A percentile compares a stretch with the other conserved stretches of the same genome.
Evolutionary conservation across 2,113 vertebrate species (phyloP).

Genomic region (Tenebrosternarchus preto): DNA sequence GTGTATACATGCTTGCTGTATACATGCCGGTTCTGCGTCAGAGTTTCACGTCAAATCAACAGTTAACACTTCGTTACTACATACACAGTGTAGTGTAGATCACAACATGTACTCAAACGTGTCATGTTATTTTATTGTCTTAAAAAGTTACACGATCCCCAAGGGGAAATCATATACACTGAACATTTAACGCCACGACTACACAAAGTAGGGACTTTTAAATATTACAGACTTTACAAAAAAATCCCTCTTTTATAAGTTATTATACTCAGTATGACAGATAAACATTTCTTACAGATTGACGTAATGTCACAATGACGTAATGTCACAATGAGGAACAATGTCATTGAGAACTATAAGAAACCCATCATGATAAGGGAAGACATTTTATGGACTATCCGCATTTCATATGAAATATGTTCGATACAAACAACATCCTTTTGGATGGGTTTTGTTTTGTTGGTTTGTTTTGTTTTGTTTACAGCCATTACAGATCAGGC

Average conservation of each 20-base stretch:
- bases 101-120: constrained; percentile 85
- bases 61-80: background rate
- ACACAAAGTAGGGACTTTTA: constrained; percentile 95
- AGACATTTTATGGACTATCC: constrained; percentile 97
- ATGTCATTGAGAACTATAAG: constrained; percentile 95
- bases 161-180: constrained; percentile 91
- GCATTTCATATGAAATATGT: constrained; percentile 91
- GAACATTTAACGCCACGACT: constrained; percentile 96
- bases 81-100: constrained; percentile 43
- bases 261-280: constrained; percentile 98
- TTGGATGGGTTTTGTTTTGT: constrained; percentile 76
- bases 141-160: constrained; percentile 99
- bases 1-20: too few relatives aligned
- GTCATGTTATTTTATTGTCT: constrained; percentile 95
- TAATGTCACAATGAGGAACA: constrained; percentile 93
- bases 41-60: background rate
- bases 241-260: constrained; percentile 86
- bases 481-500: constrained; percentile 89
- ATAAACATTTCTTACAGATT: constrained; percentile 98
- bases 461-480: constrained; percentile 52
- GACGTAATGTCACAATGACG: constrained; percentile 92
- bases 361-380: constrained; percentile 95
- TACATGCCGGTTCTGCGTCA: too few relatives aligned
- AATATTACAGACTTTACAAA: constrained; percentile 98
- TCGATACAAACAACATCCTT: constrained; percentile 94